Conservation (phyloP, 2,797 vertebrate genomes). For the Momotus momota region DNA sequence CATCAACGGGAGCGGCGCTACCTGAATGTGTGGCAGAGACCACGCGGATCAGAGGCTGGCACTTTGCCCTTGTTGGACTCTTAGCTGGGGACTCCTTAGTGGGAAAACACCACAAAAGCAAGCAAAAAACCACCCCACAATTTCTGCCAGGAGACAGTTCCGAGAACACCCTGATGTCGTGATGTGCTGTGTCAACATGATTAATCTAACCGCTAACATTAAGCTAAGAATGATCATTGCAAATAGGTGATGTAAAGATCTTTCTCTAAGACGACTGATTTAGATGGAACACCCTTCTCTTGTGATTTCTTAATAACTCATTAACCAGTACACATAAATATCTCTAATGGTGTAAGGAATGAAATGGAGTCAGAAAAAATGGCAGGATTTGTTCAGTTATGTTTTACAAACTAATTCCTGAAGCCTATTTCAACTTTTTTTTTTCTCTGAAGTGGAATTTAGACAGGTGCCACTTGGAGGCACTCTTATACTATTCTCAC, state of each 20-base stretch:
- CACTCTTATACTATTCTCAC: slow-evolving; percentile 77
- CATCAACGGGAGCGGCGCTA: not conserved
- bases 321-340: not conserved
- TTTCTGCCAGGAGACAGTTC: not conserved
- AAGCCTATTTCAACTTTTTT: not conserved
- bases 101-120: not conserved
- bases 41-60: not conserved
- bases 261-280: not conserved
- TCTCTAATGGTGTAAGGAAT: not conserved
- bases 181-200: not conserved
- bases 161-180: rapidly evolving
- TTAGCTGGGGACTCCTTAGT: not conserved
- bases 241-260: not conserved
- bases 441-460: slow-evolving; percentile 58
- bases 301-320: not conserved
- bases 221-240: not conserved
- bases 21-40: not conserved
- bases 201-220: not conserved
- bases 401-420: not conserved
- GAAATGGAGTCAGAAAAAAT: not conserved
- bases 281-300: not conserved
- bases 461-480: slow-evolving; percentile 81
- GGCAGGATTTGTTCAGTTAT: not conserved
- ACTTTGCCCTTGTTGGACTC: not conserved
- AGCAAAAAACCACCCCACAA: not conserved